Evolutionary conservation across 1,140 invertebrate species (phyloP), one percentile per base, ranked within the genome.

Genomic region (Hyles euphorbiae): DNA sequence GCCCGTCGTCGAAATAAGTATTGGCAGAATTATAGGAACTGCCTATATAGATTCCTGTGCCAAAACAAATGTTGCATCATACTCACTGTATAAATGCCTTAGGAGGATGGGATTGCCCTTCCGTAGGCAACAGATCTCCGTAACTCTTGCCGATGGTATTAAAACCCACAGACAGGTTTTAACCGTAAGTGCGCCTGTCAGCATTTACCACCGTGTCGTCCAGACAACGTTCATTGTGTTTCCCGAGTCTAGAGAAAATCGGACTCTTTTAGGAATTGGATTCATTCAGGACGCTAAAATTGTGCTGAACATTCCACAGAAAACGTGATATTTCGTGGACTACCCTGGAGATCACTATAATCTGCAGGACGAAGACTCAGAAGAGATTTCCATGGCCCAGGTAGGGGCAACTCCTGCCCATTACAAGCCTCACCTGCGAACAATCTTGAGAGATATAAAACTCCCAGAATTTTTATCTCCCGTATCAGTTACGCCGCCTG

Each of bases 271-370:
- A 3, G 65, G 65, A 11, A 34, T 68, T 3, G 61, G 53, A 2
- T 68, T 68, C 34, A 58, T 68, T 2, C 47, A 61, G 12, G 59
- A 68, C n/a, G 56, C 61, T 4, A 33, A 9, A 3, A 58, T 68
- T 12, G 44, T 64, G 2, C 53, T 68, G 7, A 53, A 68, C n/a
- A 3, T 68, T 3, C 34, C 66, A 3, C 66, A 68, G 12, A 40
- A 22, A 34, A 51, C 56, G 2, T 59, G 46, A 8, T n/a, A 52
- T 6, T 64, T 59, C n/a, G 22, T 59, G 2, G 56, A 63, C 45
- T 33, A 52, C 33, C 40, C 61, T 7, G 5, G 40, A 2, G 34
- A 33, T 5, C 36, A 10, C 2, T 56, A 52, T 34, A 50, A 62
- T 4, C 34, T 61, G 8, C 3, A 48, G 1, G 36, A 54, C 9